Base-by-base conservation (phyloP, 2,797 vertebrate species). In the Euthynnus affinis region DNA sequence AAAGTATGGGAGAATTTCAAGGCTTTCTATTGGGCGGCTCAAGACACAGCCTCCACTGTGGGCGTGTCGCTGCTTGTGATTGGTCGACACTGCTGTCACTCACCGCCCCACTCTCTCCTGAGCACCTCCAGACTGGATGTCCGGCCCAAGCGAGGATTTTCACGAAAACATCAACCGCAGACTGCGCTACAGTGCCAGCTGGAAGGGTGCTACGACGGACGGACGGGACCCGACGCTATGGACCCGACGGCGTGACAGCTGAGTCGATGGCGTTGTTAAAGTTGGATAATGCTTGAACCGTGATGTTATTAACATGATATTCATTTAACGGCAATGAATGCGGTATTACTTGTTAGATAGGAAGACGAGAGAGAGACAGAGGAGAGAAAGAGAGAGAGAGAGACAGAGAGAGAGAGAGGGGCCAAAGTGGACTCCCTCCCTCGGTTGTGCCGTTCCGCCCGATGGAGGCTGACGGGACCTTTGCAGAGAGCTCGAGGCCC, bases 401-500 rank as follows among this genome's bases (percentile, higher is more conserved):
- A 57, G 29, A 53, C 60, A 61, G 51, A 29, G 53, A 9, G 67
- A 17, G 51, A 58, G 52, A 66, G 85, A 65, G 85, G 82, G 80
- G 86, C 72, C 78, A 56, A 77, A 82, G 87, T 63, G 87, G 89
- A 93, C 85, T 89, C 84, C 81, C 87, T 90, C 83, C 80, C 64
- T 64, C 78, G 57, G 86, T 71, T 64, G 74, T 72, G 76, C 62
- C 71, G 80, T 59, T 90, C 76, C 88, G 84, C 81, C 80, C 82
- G 74, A 93, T 93, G 90, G 92, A 93, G 90, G 88, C 90, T 87
- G 84, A 81, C 91, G 78, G 90, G 92, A 94, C 91, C 85, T 34
- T 81, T 75, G 73, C 88, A 71, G 84, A 4, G 77, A 90, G 84
- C 88, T 71, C 72, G 53, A 92, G 89, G 88, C 90, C 91, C 75